Base-by-base conservation (phyloP, 1,140 invertebrate genomes). In the Brachionus manjavacas region DNA sequence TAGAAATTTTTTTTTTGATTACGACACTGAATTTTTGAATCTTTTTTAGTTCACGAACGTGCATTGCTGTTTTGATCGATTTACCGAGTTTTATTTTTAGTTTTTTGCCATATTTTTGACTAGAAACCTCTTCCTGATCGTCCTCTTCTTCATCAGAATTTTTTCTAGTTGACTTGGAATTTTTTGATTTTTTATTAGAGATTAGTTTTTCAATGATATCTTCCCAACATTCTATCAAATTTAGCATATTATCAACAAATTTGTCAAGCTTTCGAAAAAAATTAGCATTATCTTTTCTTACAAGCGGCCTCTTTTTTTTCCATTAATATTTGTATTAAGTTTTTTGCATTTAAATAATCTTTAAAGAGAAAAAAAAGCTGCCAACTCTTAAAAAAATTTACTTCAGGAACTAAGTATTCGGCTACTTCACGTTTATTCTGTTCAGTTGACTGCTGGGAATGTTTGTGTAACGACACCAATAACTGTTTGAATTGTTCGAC, bases 401-500 rank as follows among this genome's bases (percentile, higher is more conserved):
- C 49, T 14, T 81, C 52, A n/a, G 49, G 49, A 4, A 81, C 35
- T 20, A 81, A 35, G 14, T 81, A 81, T 28, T 81, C 79, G 9
- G 79, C 79, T 39, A 81, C 60, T 81, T 60, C 79, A 3, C 49
- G 52, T 64, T 16, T 60, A 14, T 81, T 25, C 25, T 60, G 49
- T n/a, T 81, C 79, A 28, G 23, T 81, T 14, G 41, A 81, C 23
- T 64, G 8, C 11, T 60, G n/a, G 1, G 31, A 81, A 3, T 81
- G 79, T 68, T 81, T 81, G 16, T 41, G 28, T 20, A 81, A 11
- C 4, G 49, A 39, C 23, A 64, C 3, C 16, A 81, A 16, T n/a
- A 81, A 28, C 23, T 64, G 31, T 46, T 81, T 81, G n/a, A 81
- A 64, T 64, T 81, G 79, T 14, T 81, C 52, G 12, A 81, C 14